phyloP scores from a whole-genome alignment of 2,797 vertebrate species.

The Spatula clypeata region DNA sequence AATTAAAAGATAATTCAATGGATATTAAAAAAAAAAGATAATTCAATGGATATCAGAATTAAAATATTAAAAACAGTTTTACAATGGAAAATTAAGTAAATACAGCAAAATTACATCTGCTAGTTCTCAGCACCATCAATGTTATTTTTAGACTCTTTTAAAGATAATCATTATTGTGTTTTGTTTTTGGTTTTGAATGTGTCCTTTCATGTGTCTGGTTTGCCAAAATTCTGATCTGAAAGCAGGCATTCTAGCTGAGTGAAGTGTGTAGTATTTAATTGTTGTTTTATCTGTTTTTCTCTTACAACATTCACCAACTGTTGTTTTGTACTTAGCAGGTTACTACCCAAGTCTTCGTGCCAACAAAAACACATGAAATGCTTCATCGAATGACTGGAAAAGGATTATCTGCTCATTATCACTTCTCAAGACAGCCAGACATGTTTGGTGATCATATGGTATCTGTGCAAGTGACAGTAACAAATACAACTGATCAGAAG shows the following conservation, averaged over 20 bases:
- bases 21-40: background rate
- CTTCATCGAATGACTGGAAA: constrained; percentile 97
- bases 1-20: no score
- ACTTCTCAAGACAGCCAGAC: constrained; percentile 92
- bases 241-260: background rate
- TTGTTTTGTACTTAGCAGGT: constrained; percentile 83
- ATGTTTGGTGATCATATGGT: constrained; percentile 92
- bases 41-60: background rate
- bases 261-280: background rate
- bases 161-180: no score
- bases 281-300: background rate
- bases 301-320: constrained; percentile 25
- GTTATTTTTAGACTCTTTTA: background rate
- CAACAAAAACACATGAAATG: constrained; percentile 88
- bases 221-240: background rate
- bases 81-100: background rate
- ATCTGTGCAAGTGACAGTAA: constrained; percentile 90
- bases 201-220: background rate
- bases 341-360: constrained; percentile 87
- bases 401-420: constrained; percentile 93
- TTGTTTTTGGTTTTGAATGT: no score
- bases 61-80: background rate
- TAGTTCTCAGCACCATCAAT: background rate
- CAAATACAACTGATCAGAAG: constrained; percentile 89
- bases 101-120: background rate